A percentile compares a stretch with the other conserved stretches of the same genome.
These are phyloP conservation scores for Andrena bucephala DNA, from an alignment of 2,888 invertebrate genomes.

Conservation along the genomic window DNA sequence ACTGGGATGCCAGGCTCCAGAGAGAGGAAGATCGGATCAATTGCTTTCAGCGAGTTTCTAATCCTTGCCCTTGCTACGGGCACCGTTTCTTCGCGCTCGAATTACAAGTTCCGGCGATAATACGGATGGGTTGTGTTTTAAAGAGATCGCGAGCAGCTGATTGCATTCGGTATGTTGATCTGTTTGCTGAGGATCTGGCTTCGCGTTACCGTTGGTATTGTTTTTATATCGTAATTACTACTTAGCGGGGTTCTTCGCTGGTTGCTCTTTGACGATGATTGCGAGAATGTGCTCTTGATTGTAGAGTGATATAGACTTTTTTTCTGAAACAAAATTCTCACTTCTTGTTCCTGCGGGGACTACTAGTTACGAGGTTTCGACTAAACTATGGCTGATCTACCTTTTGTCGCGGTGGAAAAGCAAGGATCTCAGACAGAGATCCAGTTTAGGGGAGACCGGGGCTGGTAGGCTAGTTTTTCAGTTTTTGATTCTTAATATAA, in stretches of 20 bases:
- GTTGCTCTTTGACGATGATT: not conserved
- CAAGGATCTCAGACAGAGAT: no score
- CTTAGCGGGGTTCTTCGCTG: not conserved
- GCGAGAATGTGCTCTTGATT: not conserved
- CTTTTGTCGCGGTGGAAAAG: no score
- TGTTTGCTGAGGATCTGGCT: constrained; percentile 37
- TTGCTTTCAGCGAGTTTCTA: constrained; percentile 58
- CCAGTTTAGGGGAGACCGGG: no score
- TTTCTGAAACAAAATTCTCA: no score
- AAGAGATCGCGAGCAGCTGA: constrained; percentile 32
- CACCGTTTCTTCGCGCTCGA: constrained; percentile 37
- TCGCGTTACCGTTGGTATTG: constrained; percentile 30
- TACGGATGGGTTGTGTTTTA: not conserved
- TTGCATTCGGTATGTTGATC: constrained; percentile 48
- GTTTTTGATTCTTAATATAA: no score
- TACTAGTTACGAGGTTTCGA: no score
- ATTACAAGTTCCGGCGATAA: constrained; percentile 42
- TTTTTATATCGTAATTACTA: constrained; percentile 30
- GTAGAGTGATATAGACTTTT: no score
- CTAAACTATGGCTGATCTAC: no score
- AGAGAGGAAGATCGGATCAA: constrained; percentile 43
- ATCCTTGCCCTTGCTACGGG: constrained; percentile 49
- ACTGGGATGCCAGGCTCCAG: constrained; percentile 14
- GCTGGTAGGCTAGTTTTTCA: no score
- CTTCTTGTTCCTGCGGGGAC: no score